Evolutionary conservation across 2,888 invertebrate species (phyloP), one percentile per base, ranked within the genome.

Genomic region (Campoplex nolae): DNA sequence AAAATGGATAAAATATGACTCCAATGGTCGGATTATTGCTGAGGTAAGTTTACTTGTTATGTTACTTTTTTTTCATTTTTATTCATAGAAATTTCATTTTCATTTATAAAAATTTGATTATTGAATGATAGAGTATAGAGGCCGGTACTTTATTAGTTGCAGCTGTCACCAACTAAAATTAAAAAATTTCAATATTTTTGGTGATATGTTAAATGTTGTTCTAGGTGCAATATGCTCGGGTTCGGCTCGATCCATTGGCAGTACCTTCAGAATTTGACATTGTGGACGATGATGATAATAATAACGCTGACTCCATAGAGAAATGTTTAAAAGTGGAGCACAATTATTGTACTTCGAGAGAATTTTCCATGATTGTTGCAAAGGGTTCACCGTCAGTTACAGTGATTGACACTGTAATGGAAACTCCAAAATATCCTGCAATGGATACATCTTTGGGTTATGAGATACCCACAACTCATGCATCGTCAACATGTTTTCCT

Each of bases 1-100:
- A 74, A 51, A 73, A 18, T 73, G 71, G 51, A 73, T 73, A 73
- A 51, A 54, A n/a, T n/a, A n/a, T 54, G 54, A 54, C 54, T 54
- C n/a, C n/a, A 54, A 54, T n/a, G 54, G 54, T 54, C n/a, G 54
- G 6, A n/a, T 54, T 54, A 54, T 54, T n/a, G 54, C 54, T n/a
- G 54, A 54, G 8, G 54, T 54, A n/a, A 54, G n/a, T 54, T 54
- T n/a, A 54, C 18, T 54, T 18, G 54, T 54, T n/a, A n/a, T 18
- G 3, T 38, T 38, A 6, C 6, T 38, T 38, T 42, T 42, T 42
- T 54, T n/a, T n/a, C n/a, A n/a, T 54, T 4, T n/a, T 54, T 38
- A n/a, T n/a, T n/a, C n/a, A n/a, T n/a, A n/a, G n/a, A n/a, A n/a
- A n/a, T 1, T 35, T 42, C 7, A 23, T 18, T 38, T 68, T 42